phyloP scores from a whole-genome alignment of 2,888 invertebrate genomes.

The Lycaena phlaeas region DNA sequence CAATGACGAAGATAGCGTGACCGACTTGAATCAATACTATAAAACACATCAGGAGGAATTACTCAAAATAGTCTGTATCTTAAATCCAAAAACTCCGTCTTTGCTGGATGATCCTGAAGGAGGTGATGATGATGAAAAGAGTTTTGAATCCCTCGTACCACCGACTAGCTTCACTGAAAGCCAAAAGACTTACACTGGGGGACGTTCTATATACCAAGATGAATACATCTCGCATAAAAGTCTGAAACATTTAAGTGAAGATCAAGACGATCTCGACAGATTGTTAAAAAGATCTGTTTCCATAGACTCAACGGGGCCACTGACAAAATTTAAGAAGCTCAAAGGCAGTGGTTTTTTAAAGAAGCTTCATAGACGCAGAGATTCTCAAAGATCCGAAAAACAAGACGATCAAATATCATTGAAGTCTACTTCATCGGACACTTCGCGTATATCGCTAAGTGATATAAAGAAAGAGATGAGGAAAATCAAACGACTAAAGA shows the following conservation, averaged over 20 bases:
- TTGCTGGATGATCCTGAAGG: slow-evolving; percentile 50
- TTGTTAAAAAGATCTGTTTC: slow-evolving; percentile 68
- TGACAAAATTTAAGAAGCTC: slow-evolving; percentile 74
- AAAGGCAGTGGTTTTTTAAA: slow-evolving; percentile 75
- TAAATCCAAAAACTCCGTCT: slow-evolving; percentile 50
- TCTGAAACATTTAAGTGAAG: slow-evolving; percentile 51
- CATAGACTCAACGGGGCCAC: slow-evolving; percentile 54
- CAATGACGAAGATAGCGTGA: slow-evolving; percentile 54
- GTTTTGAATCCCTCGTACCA: slow-evolving; percentile 31
- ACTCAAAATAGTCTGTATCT: slow-evolving; percentile 44
- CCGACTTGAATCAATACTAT: slow-evolving; percentile 54
- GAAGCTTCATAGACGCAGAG: slow-evolving; percentile 74
- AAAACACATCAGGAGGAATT: slow-evolving; percentile 55
- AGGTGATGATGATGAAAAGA: slow-evolving; percentile 51
- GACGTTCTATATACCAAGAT: slow-evolving; percentile 51
- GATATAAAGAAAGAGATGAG: slow-evolving; percentile 58
- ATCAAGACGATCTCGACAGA: slow-evolving; percentile 53
- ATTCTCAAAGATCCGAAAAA: slow-evolving; percentile 62
- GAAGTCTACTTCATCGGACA: slow-evolving; percentile 64
- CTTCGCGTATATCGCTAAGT: slow-evolving; percentile 52
- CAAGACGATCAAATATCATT: slow-evolving; percentile 67
- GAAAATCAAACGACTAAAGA: slow-evolving; percentile 54
- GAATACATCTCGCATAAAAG: slow-evolving; percentile 47
- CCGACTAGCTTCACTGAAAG: slow-evolving; percentile 22
- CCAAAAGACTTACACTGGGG: slow-evolving; percentile 44